Conservation (phyloP, 35 echinoderm and acorn worm genomes). For the Ptychodera flava region DNA sequence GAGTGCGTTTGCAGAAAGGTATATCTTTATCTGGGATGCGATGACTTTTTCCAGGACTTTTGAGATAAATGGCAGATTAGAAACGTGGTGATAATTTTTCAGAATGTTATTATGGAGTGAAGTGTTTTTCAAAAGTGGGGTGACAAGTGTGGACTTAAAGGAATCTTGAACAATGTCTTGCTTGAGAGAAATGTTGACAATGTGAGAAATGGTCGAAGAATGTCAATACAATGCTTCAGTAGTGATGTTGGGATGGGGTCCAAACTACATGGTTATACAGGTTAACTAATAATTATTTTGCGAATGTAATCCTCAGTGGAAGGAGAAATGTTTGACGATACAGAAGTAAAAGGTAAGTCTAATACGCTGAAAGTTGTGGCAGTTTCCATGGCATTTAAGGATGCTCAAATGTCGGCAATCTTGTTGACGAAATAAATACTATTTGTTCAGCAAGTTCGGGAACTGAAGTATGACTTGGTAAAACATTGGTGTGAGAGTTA, state of each 20-base stretch:
- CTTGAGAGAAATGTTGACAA: conserved; percentile 8
- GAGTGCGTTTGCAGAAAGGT: neutral
- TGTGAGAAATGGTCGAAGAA: neutral
- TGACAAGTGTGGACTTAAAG: neutral
- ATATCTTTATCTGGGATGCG: neutral
- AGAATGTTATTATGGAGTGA: neutral
- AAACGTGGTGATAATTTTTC: too few relatives aligned
- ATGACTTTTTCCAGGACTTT: neutral
- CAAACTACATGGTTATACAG: conserved; percentile 17
- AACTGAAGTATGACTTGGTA: conserved; percentile 1
- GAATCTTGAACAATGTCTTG: neutral
- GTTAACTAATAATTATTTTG: neutral
- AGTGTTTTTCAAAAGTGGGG: neutral
- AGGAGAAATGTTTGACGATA: neutral
- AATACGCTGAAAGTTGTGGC: too few relatives aligned
- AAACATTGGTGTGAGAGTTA: neutral
- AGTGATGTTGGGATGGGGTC: too few relatives aligned
- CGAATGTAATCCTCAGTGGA: neutral
- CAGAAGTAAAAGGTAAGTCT: too few relatives aligned
- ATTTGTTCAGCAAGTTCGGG: neutral
- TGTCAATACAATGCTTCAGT: conserved; percentile 20
- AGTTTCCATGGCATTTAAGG: too few relatives aligned
- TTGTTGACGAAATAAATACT: conserved; percentile 15
- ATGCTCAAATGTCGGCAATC: neutral
- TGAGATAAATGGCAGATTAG: neutral